Conservation (phyloP, 2,888 invertebrate species). For the Eilema caniola region DNA sequence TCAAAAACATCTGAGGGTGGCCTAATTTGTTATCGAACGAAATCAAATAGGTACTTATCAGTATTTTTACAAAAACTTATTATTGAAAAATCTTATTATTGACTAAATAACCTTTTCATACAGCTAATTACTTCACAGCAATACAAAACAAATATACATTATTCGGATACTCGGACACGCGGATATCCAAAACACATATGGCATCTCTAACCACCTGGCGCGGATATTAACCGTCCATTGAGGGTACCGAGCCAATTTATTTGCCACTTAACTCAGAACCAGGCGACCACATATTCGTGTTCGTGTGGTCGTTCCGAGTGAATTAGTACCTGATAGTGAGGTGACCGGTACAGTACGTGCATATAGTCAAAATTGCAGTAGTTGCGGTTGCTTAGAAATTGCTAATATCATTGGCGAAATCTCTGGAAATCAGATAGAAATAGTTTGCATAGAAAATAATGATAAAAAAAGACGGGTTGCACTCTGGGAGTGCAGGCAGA, state of each 20-base stretch:
- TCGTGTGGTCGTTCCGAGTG: slow-evolving; percentile 38
- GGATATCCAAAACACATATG: slow-evolving; percentile 30
- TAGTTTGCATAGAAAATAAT: too few relatives aligned
- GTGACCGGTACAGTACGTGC: slow-evolving; percentile 17
- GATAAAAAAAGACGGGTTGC: too few relatives aligned
- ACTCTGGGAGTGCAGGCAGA: too few relatives aligned
- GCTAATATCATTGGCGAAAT: neutral
- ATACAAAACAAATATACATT: slow-evolving; percentile 7
- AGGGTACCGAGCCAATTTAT: slow-evolving; percentile 49
- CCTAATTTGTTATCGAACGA: too few relatives aligned
- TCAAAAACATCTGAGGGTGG: too few relatives aligned
- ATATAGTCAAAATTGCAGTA: slow-evolving; percentile 14
- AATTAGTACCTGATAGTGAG: slow-evolving; percentile 35
- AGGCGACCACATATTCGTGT: slow-evolving; percentile 44
- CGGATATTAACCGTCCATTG: slow-evolving; percentile 54
- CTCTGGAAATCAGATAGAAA: neutral
- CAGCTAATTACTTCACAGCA: neutral
- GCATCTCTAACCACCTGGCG: slow-evolving; percentile 48
- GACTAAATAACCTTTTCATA: too few relatives aligned
- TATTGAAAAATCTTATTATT: too few relatives aligned
- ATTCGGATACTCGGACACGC: slow-evolving; percentile 13
- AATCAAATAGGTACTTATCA: neutral
- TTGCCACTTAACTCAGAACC: slow-evolving; percentile 52
- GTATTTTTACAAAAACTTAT: neutral
- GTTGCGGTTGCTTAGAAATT: slow-evolving; percentile 21